Evolutionary conservation across 2,113 vertebrate genomes (phyloP).

Genomic region (Pseudolaguvia tuberculata): DNA sequence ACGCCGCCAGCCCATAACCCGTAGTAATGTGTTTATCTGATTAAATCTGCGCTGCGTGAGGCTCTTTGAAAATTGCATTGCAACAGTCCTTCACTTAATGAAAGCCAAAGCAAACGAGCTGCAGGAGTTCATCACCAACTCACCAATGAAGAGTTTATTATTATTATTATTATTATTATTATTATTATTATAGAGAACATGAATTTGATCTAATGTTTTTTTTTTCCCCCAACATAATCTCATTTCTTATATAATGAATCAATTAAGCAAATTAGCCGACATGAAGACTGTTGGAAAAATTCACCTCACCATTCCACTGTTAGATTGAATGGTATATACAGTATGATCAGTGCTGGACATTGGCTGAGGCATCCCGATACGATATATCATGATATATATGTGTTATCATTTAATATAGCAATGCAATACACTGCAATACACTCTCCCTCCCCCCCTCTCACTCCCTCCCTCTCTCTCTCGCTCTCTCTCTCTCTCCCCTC

Average conservation of each 20-base stretch:
- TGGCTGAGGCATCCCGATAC: too few species aligned
- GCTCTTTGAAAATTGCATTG: slow-evolving; percentile 39
- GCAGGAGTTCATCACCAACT: slow-evolving; percentile 37
- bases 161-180: slow-evolving; percentile 7
- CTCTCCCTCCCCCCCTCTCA: too few species aligned
- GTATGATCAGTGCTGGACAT: too few species aligned
- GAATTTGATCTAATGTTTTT: slow-evolving; percentile 35
- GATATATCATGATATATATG: too few species aligned
- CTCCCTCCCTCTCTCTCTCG: neutral
- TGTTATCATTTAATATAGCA: too few species aligned
- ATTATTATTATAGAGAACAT: slow-evolving; percentile 27
- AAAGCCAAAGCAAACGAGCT: slow-evolving; percentile 43
- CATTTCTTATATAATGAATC: neutral
- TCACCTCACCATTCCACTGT: neutral
- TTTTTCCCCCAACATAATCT: slow-evolving; percentile 9
- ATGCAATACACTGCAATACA: too few species aligned
- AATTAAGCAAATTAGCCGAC: neutral
- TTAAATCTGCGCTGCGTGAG: slow-evolving; percentile 44
- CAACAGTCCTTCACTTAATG: slow-evolving; percentile 48
- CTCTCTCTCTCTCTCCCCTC: too few species aligned
- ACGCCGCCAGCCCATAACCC: slow-evolving; percentile 28
- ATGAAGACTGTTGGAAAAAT: neutral
- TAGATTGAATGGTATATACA: neutral
- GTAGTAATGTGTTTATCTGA: slow-evolving; percentile 51
- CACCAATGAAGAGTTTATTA: slow-evolving; percentile 36